These are phyloP conservation scores for Vulpes vulpes DNA, from an alignment of 2,113 vertebrate species.

Conservation along the genomic window DNA sequence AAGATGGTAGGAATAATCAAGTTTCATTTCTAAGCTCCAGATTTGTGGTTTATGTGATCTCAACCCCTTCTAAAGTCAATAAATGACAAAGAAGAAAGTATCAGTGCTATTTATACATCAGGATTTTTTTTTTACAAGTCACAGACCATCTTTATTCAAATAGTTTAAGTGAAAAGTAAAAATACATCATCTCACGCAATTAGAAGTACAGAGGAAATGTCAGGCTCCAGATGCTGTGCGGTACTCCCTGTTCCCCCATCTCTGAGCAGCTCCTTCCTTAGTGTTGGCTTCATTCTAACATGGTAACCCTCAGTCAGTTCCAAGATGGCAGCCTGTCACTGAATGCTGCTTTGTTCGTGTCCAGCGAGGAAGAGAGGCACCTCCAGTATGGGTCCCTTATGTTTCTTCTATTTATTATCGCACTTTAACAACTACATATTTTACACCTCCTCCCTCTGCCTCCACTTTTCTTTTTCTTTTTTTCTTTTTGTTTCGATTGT, in stretches of 20 bases:
- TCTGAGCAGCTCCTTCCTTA: background rate
- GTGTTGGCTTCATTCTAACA: background rate
- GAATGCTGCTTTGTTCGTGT: background rate
- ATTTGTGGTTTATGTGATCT: background rate
- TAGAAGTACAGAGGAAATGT: background rate
- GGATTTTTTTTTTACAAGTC: background rate
- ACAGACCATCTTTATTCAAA: background rate
- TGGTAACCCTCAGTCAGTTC: background rate
- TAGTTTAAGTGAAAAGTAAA: background rate
- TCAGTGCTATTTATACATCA: background rate
- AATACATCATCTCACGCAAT: background rate
- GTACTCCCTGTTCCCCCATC: rapidly evolving
- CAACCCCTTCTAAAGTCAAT: background rate
- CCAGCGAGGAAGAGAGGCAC: background rate
- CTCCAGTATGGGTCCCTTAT: background rate
- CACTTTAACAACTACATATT: background rate
- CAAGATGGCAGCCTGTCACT: background rate
- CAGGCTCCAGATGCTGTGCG: background rate
- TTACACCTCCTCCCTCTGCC: background rate
- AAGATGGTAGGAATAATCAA: background rate
- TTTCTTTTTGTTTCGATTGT: background rate
- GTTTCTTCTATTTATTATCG: background rate
- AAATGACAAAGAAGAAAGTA: background rate
- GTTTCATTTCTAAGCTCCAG: background rate
- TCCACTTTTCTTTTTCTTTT: too few species aligned